phyloP scores from a whole-genome alignment of 1,140 invertebrate species.

The Drosophila trapezifrons region DNA sequence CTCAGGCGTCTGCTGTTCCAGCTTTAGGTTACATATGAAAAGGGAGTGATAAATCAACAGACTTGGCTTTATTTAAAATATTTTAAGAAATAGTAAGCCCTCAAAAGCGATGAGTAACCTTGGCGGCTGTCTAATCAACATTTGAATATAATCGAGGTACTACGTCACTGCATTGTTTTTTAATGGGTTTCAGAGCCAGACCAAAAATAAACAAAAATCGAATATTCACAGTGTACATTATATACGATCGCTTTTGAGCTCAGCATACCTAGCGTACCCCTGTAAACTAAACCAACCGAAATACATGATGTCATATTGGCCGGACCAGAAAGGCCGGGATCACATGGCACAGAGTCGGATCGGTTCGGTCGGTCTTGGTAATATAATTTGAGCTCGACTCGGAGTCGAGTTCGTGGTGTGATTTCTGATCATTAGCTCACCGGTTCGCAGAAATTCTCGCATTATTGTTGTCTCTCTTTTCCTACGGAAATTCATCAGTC shows the following conservation, averaged over 20 bases:
- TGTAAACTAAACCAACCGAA: slow-evolving; percentile 40
- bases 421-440: slow-evolving; percentile 73
- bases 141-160: slow-evolving; percentile 10
- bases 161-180: slow-evolving; percentile 38
- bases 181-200: slow-evolving; percentile 29
- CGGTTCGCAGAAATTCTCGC: slow-evolving; percentile 47
- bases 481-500: slow-evolving; percentile 60
- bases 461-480: slow-evolving; percentile 42
- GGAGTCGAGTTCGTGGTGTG: slow-evolving; percentile 41
- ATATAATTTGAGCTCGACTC: slow-evolving; percentile 42
- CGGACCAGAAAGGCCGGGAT: slow-evolving; percentile 43
- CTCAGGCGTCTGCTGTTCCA: slow-evolving; percentile 12
- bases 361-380: slow-evolving; percentile 20
- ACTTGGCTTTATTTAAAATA: slow-evolving; percentile 6
- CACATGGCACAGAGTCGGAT: slow-evolving; percentile 38
- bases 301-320: slow-evolving; percentile 69
- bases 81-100: slow-evolving; percentile 1
- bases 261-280: slow-evolving; percentile 22
- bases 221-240: slow-evolving; percentile 13
- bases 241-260: slow-evolving; percentile 6
- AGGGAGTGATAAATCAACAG: slow-evolving; percentile 24
- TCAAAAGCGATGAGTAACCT: slow-evolving; percentile 16
- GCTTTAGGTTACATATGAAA: slow-evolving; percentile 2
- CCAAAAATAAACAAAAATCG: slow-evolving; percentile 20
- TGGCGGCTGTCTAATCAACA: slow-evolving; percentile 17